Base-by-base conservation (phyloP, 2,888 invertebrate species). In the Sinotaia quadrata region DNA sequence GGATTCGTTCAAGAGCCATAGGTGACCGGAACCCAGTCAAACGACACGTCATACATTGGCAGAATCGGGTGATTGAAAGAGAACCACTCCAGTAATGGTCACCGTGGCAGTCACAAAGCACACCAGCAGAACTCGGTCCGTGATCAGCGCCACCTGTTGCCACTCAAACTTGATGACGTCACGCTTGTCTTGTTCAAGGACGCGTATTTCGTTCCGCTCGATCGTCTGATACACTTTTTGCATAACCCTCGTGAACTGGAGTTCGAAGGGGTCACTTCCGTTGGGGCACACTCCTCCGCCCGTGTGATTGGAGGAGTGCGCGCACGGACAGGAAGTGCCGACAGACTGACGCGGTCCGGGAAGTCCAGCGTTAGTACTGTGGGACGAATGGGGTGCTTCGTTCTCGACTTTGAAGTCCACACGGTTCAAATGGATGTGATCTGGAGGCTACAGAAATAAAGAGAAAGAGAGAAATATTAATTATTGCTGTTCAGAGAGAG, bases 131-230 rank as follows among this genome's bases (percentile, higher is more conserved):
- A 90, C 85, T 34, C 87, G 85, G 87, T 96, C 96, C 71, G 95
- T 92, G 18, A 96, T 95, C 63, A 95, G 91, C 1, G 95, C 95
- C 72, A 87, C 82, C 70, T 87, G 87, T 72, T 87, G 86, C 95
- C 95, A 96, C 87, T 96, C 95, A 66, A 94, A 89, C 83, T 94
- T 94, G 71, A 94, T 93, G 59, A 92, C 91, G 81, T 95, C 95
- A 63, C 93, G 90, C 62, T 93, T 90, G 84, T 95, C 94, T 85
- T 93, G 93, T 79, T 94, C 94, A 0, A 92, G 91, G 8, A 94
- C 91, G 4, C 95, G 91, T 82, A 92, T 91, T 86, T 88, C 95
- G 89, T 94, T 94, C 59, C 92, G 90, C 79, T 95, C 95, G 71
- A 95, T 93, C 4, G 94, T 94, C 75, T 91, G 91, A 85, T 93